A percentile compares a stretch with the other conserved stretches of the same genome.
These are phyloP conservation scores for Rousettus leschenaultii DNA, from an alignment of 2,113 vertebrate genomes.

Conservation along the genomic window DNA sequence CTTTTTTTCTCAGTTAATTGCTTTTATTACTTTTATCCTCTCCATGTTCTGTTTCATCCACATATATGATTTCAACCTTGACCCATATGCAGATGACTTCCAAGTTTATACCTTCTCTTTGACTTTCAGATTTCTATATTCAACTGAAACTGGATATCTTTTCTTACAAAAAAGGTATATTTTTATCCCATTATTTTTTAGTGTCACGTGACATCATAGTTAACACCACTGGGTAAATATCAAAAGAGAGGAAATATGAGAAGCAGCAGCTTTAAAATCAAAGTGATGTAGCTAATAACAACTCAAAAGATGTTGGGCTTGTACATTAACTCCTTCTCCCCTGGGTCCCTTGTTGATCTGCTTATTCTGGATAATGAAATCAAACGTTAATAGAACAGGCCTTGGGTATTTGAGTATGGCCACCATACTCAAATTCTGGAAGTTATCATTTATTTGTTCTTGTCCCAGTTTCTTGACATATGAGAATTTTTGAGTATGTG, in stretches of 20 bases:
- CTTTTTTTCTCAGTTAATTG: neutral
- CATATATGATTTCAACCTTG: neutral
- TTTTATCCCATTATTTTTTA: neutral
- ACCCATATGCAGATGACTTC: neutral
- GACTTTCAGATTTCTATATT: neutral
- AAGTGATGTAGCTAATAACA: neutral
- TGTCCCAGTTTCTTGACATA: neutral
- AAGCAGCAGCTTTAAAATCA: neutral
- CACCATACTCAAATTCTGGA: neutral
- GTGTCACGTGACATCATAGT: constrained; percentile 23
- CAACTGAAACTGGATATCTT: neutral
- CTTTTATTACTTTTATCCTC: neutral
- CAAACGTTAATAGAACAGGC: neutral
- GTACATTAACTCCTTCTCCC: neutral
- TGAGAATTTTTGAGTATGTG: neutral
- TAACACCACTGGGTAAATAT: neutral
- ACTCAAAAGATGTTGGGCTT: neutral
- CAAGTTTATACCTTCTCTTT: neutral
- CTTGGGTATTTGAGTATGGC: too few relatives aligned
- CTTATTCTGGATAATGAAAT: neutral
- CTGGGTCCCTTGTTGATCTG: neutral
- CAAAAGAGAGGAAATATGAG: neutral
- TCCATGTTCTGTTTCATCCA: neutral
- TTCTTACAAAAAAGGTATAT: neutral
- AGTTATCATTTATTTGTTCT: neutral